Evolutionary conservation across 2,113 vertebrate species (phyloP).

Genomic region (Otis tarda): DNA sequence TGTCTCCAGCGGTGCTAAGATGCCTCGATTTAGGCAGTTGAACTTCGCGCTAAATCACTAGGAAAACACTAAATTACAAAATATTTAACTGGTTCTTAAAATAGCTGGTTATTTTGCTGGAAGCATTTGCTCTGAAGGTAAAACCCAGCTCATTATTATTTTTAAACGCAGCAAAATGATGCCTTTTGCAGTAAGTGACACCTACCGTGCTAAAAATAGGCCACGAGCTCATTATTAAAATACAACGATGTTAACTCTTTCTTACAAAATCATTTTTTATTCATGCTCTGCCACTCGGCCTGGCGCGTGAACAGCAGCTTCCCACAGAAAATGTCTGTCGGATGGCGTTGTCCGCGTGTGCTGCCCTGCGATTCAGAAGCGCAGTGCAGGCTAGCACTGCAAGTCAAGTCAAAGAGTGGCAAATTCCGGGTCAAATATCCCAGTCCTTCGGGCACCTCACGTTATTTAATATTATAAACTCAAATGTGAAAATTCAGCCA

Average conservation of each 20-base stretch:
- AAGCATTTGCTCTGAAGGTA: neutral
- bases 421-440: neutral
- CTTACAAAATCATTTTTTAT: neutral
- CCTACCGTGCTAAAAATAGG: neutral
- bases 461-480: neutral
- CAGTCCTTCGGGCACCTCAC: neutral
- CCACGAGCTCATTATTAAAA: neutral
- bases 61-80: neutral
- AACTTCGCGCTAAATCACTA: neutral
- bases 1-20: neutral
- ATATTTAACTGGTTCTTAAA: neutral
- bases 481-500: neutral
- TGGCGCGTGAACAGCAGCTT: too few relatives aligned
- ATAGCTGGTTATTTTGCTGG: neutral
- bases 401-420: fast-evolving
- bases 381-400: fast-evolving
- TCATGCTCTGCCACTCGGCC: neutral
- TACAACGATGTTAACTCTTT: neutral
- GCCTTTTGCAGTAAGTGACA: neutral
- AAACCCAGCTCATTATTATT: neutral
- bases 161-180: neutral
- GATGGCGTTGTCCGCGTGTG: too few relatives aligned
- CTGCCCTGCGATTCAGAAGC: neutral
- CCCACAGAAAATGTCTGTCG: fast-evolving
- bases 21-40: neutral